Base-by-base conservation (phyloP, 2,888 invertebrate species). In the Platynereis dumerilii region DNA sequence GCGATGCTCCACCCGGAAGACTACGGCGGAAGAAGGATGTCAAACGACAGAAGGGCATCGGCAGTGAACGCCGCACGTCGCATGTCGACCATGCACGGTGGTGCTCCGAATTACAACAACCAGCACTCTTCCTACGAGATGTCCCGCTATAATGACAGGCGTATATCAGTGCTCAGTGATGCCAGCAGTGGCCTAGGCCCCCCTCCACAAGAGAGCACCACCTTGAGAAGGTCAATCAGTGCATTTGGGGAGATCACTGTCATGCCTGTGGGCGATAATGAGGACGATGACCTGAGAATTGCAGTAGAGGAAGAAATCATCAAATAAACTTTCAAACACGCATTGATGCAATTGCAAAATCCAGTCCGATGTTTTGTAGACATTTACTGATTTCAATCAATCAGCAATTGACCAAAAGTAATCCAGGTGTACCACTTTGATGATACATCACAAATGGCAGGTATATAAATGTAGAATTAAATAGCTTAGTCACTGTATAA, bases 231-330 rank as follows among this genome's bases (percentile, higher is more conserved):
- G 17, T 56, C 67, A n/a, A 66, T 71, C 26, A 68, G 67, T 55
- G 71, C 71, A 17, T 71, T 71, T 48, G 71, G 71, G 2, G 71
- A 71, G 66, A 71, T 71, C 26, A 71, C 71, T 22, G 69, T 71
- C 48, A 67, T 69, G 69, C 71, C 71, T 0, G 71, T 69, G n/a
- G 69, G 69, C 10, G 71, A 71, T 27, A 48, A 67, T 42, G 70
- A 68, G 44, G 69, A 70, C 24, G 64, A 67, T 28, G 64, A 66
- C 10, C 58, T 69, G n/a, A 48, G 53, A 34, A 55, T 70, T 22
- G 60, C 67, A 15, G 70, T 69, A n/a, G 60, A 62, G 27, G 70
- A 70, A 58, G 66, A 70, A 45, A 42, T 65, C 56, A 56, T 54
- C n/a, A 48, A 48, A 48, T 48, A 48, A 48, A 48, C 17, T 34